Conservation (phyloP, 2,888 invertebrate species). For the Alloscopus bannaensis region DNA sequence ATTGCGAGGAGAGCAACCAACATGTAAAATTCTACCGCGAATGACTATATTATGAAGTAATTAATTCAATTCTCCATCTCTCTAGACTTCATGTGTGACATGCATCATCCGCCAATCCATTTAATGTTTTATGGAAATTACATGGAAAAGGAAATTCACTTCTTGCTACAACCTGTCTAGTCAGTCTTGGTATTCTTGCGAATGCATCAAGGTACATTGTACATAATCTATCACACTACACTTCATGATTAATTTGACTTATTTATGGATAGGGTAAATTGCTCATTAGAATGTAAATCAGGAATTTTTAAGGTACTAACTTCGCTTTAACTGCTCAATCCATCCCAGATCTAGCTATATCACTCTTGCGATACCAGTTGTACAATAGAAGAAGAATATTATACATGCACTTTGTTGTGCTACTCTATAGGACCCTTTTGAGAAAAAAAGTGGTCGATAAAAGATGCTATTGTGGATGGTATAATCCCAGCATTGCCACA, state of each 20-base stretch:
- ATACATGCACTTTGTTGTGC: neutral
- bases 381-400: neutral
- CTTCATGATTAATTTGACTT: slow-evolving; percentile 32
- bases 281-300: slow-evolving; percentile 37
- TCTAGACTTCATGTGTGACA: neutral
- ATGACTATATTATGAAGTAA: slow-evolving; percentile 37
- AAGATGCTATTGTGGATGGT: too few species aligned
- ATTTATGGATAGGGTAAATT: slow-evolving; percentile 28
- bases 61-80: slow-evolving; percentile 43
- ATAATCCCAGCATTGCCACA: too few species aligned
- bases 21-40: slow-evolving; percentile 11
- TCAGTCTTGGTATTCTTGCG: neutral
- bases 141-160: neutral
- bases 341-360: slow-evolving; percentile 8
- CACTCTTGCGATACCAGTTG: too few species aligned
- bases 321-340: slow-evolving; percentile 20
- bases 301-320: slow-evolving; percentile 30
- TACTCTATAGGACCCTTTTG: too few species aligned
- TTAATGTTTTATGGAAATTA: too few species aligned
- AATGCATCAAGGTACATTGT: too few species aligned
- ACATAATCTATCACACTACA: neutral
- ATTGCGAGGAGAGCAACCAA: too few species aligned
- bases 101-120: too few species aligned
- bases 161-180: slow-evolving; percentile 2
- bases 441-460: too few species aligned